Percentiles rank a stretch among this genome's conserved stretches.
Conservation (phyloP, 2,113 vertebrate species). For the Poeciliopsis retropinna region DNA sequence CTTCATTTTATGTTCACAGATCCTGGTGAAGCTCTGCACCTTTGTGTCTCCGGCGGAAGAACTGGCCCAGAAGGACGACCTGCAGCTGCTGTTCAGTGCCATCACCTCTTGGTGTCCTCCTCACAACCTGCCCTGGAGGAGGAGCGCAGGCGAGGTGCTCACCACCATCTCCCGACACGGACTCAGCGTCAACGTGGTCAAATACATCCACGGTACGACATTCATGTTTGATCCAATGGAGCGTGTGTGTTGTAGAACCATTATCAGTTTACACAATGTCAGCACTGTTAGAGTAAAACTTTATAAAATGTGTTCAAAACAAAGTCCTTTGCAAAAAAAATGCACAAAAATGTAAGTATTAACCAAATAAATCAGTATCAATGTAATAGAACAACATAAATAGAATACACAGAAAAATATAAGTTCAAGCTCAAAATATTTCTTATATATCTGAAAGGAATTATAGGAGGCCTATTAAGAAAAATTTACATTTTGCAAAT, state of each 20-base stretch:
- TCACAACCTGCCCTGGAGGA: slow-evolving; percentile 98
- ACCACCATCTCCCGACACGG: slow-evolving; percentile 97
- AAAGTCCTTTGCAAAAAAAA: neutral
- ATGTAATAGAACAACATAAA: neutral
- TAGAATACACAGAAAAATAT: too few relatives aligned
- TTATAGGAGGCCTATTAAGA: too few relatives aligned
- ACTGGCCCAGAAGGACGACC: slow-evolving; percentile 97
- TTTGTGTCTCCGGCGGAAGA: slow-evolving; percentile 98
- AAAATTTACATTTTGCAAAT: too few relatives aligned
- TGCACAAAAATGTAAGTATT: neutral
- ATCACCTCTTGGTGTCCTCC: slow-evolving; percentile 99
- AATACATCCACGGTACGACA: slow-evolving; percentile 93
- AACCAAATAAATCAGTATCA: neutral
- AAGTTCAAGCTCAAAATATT: too few relatives aligned
- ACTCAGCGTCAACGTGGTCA: slow-evolving; percentile 97
- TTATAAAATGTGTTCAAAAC: neutral
- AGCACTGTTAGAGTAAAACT: neutral
- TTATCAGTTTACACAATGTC: neutral
- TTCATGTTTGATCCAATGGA: fast-evolving
- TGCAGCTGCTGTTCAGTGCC: slow-evolving; percentile 98
- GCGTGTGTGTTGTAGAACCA: neutral
- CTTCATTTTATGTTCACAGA: slow-evolving; percentile 72
- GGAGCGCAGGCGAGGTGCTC: slow-evolving; percentile 97
- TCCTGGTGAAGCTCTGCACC: slow-evolving; percentile 96
- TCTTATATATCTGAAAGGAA: too few relatives aligned